Evolutionary conservation across 1,140 invertebrate species (phyloP).

Genomic region (Ectropis grisescens): DNA sequence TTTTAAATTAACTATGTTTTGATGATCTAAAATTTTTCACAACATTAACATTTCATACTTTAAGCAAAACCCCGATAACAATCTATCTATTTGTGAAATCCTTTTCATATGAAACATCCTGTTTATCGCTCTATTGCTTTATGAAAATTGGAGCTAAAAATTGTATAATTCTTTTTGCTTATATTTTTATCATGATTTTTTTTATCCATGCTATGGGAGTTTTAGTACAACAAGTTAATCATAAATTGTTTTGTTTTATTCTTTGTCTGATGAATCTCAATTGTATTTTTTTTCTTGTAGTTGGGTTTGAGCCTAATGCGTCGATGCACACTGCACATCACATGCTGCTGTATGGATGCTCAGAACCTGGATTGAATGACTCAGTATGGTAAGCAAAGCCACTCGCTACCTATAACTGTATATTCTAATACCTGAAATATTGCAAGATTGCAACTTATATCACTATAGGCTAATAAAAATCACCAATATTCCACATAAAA

Average conservation of each 20-base stretch:
- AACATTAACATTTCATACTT: no score
- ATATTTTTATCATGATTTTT: background rate
- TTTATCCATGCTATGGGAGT: background rate
- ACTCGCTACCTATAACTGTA: no score
- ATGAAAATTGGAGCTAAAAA: no score
- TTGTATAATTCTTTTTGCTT: no score
- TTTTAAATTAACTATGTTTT: background rate
- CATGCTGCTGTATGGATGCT: constrained; percentile 96
- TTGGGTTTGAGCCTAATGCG: constrained; percentile 94
- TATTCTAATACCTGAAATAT: no score
- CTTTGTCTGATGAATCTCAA: background rate
- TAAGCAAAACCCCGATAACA: no score
- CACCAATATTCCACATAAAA: no score
- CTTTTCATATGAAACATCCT: no score
- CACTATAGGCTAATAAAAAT: no score
- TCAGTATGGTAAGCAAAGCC: constrained; percentile 81
- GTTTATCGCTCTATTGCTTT: no score
- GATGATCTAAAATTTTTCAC: background rate
- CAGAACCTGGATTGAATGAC: constrained; percentile 82
- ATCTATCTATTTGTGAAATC: no score
- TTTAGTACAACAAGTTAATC: background rate
- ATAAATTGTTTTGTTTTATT: background rate
- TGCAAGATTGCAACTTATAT: no score
- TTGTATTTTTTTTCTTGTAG: constrained; percentile 67
- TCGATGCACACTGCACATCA: constrained; percentile 94